Conservation (phyloP, 1,140 invertebrate genomes). For the Watersipora subatra region DNA sequence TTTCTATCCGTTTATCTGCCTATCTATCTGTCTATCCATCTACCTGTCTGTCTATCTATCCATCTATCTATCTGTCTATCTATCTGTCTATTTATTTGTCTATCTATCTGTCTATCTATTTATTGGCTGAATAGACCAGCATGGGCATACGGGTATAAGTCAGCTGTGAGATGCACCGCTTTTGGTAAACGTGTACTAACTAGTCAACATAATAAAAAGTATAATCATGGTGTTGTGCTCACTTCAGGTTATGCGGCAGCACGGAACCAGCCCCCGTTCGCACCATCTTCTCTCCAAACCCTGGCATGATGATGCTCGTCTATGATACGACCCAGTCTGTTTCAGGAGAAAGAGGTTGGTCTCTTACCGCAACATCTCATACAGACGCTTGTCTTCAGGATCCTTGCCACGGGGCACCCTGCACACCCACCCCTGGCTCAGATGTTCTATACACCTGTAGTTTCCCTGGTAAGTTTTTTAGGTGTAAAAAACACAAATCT, state of each 20-base stretch:
- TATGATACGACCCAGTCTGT: neutral
- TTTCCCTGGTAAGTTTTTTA: neutral
- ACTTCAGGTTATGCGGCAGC: neutral
- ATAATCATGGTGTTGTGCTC: neutral
- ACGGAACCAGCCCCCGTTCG: neutral
- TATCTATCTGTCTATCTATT: too few relatives aligned
- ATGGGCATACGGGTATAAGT: too few relatives aligned
- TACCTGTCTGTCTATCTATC: too few relatives aligned
- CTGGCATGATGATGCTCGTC: neutral
- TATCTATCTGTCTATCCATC: too few relatives aligned
- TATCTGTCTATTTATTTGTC: too few relatives aligned
- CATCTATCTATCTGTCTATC: too few relatives aligned
- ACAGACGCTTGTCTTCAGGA: neutral
- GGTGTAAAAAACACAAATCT: too few relatives aligned
- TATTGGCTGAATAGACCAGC: too few relatives aligned
- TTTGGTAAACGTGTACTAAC: too few relatives aligned
- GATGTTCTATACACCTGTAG: neutral
- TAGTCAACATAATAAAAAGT: too few relatives aligned
- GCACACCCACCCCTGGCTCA: neutral
- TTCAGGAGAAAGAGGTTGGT: neutral
- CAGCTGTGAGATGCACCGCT: too few relatives aligned
- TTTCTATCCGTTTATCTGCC: too few relatives aligned
- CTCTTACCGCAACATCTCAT: neutral
- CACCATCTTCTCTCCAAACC: neutral
- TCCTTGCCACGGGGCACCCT: neutral